Evolutionary conservation across 2,113 vertebrate species (phyloP).

Genomic region (Arenaria interpres): DNA sequence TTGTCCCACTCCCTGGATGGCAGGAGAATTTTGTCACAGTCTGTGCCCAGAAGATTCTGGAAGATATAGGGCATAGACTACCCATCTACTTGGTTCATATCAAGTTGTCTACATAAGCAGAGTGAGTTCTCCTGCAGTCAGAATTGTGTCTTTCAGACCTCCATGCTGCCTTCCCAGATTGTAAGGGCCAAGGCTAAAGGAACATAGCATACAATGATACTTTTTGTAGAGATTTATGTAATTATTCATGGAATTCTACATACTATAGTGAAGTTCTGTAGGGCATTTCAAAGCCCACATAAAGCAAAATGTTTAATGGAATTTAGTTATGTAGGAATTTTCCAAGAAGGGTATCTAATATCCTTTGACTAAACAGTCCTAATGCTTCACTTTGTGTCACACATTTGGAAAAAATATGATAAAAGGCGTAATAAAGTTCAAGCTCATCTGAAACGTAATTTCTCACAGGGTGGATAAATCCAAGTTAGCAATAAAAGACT

Average conservation of each 20-base stretch:
- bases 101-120: neutral
- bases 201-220: neutral
- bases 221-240: neutral
- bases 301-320: neutral
- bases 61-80: neutral
- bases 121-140: neutral
- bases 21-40: neutral
- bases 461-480: neutral
- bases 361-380: neutral
- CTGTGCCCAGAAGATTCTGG: neutral
- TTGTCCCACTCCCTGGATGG: neutral
- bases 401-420: neutral
- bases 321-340: neutral
- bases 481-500: neutral
- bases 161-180: neutral
- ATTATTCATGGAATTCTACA: neutral
- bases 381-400: neutral
- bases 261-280: neutral
- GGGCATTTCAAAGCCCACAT: neutral
- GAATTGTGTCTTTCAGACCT: neutral
- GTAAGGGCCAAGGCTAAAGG: neutral
- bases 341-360: neutral
- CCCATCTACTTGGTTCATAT: neutral
- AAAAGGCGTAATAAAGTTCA: constrained; percentile 6
- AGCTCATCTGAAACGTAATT: constrained; percentile 16